Conservation (phyloP, 2,888 invertebrate genomes). For the Andrena dorsata region DNA sequence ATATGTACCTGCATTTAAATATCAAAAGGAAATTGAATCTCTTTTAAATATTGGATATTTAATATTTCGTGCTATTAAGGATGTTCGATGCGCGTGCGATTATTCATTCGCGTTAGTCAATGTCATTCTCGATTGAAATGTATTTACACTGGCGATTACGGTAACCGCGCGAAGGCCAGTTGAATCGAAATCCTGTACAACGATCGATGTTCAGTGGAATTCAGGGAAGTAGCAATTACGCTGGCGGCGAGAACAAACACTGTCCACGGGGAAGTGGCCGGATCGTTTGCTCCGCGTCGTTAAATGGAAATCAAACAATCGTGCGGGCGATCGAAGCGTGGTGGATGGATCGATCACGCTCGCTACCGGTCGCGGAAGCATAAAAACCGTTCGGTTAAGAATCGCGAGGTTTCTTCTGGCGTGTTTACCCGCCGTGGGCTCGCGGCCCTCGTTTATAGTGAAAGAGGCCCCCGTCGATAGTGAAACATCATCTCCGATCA, state of each 20-base stretch:
- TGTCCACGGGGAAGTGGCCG: not conserved
- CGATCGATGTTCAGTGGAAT: not conserved
- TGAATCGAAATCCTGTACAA: not conserved
- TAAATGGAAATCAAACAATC: conserved; percentile 20
- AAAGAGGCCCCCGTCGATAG: conserved; percentile 63
- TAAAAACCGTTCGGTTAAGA: not conserved
- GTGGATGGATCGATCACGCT: not conserved
- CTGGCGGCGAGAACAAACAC: not conserved
- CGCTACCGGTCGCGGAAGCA: not conserved
- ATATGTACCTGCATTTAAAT: no score
- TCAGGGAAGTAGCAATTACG: not conserved
- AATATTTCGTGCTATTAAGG: not conserved
- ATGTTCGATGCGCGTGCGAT: not conserved
- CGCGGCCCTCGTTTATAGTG: conserved; percentile 44
- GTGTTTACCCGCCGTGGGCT: not conserved
- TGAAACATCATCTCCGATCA: conserved; percentile 44
- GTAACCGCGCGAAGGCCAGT: conserved; percentile 6
- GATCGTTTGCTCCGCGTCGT: not conserved
- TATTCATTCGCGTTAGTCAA: conserved; percentile 1
- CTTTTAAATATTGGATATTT: no score
- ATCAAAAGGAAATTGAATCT: no score
- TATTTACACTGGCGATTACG: conserved; percentile 8
- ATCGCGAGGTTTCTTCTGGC: not conserved
- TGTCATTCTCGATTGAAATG: conserved; percentile 8
- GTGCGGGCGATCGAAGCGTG: not conserved